Evolutionary conservation across 2,888 invertebrate species (phyloP).

Genomic region (Malthinus seriepunctatus): DNA sequence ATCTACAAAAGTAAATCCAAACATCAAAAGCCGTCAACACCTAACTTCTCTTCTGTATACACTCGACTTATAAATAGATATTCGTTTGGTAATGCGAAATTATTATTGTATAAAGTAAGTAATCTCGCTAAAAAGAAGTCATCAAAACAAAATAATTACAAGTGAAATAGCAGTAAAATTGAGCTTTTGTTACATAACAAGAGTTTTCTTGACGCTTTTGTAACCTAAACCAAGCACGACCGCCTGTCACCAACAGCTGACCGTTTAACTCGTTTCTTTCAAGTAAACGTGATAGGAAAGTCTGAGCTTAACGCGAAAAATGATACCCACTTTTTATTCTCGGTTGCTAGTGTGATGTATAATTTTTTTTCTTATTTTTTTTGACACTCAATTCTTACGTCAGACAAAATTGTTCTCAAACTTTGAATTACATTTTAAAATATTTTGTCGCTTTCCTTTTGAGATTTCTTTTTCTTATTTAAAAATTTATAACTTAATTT

Average conservation of each 20-base stretch:
- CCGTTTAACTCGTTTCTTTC: conserved; percentile 46
- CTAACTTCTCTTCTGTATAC: no score
- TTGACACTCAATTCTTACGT: conserved; percentile 27
- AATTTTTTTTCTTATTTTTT: conserved; percentile 33
- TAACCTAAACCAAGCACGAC: conserved; percentile 35
- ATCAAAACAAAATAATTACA: conserved; percentile 17
- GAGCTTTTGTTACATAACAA: conserved; percentile 13
- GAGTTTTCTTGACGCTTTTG: conserved; percentile 23
- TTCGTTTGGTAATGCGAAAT: no score
- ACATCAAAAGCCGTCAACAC: no score
- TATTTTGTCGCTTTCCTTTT: background rate
- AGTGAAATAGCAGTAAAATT: background rate
- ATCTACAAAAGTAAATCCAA: no score
- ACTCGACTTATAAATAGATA: no score
- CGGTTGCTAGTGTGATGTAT: conserved; percentile 37
- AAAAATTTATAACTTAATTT: no score
- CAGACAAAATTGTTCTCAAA: conserved; percentile 23
- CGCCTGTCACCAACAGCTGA: conserved; percentile 46
- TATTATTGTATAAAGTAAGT: no score
- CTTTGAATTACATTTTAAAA: conserved; percentile 22
- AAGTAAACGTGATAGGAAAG: conserved; percentile 44
- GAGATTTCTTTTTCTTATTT: no score
- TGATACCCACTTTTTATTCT: conserved; percentile 44
- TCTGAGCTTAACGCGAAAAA: conserved; percentile 40
- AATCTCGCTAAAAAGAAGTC: background rate